Evolutionary conservation across 2,113 vertebrate species (phyloP).

Genomic region (Xiphias gladius): DNA sequence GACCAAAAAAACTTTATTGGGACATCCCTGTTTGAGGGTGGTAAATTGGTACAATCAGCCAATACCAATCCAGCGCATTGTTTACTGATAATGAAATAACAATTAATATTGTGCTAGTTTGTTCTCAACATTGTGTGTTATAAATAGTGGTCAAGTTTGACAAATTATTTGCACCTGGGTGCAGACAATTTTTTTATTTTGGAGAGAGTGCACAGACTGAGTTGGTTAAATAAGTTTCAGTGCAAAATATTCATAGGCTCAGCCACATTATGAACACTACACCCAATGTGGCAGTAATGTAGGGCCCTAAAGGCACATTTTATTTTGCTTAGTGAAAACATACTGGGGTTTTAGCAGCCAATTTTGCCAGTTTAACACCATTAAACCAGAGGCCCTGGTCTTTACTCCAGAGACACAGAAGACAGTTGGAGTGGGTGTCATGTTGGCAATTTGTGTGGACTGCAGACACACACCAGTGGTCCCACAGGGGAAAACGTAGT

Average conservation of each 20-base stretch:
- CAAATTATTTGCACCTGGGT: not conserved
- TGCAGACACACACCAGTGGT: conserved; percentile 44
- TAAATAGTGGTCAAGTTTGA: not conserved
- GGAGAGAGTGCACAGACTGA: not conserved
- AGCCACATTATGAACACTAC: not conserved
- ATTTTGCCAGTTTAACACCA: conserved; percentile 54
- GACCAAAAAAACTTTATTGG: not conserved
- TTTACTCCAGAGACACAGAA: conserved; percentile 32
- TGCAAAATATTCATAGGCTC: not conserved
- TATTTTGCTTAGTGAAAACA: not conserved
- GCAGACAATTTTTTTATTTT: too few relatives aligned
- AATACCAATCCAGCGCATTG: not conserved
- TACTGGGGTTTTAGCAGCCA: not conserved
- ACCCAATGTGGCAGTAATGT: not conserved
- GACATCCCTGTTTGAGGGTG: not conserved
- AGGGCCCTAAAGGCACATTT: conserved; percentile 1
- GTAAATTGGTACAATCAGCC: not conserved
- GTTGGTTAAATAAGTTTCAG: not conserved
- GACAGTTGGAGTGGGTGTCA: conserved; percentile 31
- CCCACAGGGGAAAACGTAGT: conserved; percentile 27
- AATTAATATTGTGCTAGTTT: not conserved
- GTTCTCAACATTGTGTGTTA: not conserved
- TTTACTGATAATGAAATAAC: conserved; percentile 1
- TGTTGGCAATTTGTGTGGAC: conserved; percentile 48
- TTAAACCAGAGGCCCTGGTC: conserved; percentile 34